Percentiles rank a stretch among this genome's conserved stretches.
phyloP scores from a whole-genome alignment of 2,797 vertebrate genomes.

The Anguilla marmorata region DNA sequence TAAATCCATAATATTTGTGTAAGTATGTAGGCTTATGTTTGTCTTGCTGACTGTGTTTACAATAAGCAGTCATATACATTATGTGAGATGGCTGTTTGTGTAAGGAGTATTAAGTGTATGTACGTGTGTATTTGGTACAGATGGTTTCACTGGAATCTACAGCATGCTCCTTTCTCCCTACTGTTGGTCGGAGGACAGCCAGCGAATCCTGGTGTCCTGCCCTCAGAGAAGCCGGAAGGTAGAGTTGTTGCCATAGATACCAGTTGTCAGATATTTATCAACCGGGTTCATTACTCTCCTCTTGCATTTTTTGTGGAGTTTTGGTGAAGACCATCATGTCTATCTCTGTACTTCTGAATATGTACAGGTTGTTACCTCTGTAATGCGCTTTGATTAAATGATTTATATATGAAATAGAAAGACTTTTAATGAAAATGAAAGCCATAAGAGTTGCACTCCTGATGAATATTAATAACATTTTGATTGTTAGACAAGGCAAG shows the following conservation, averaged over 20 bases:
- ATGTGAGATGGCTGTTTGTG: background rate
- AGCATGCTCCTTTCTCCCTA: conserved; percentile 73
- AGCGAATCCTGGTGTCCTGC: conserved; percentile 80
- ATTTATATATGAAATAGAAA: background rate
- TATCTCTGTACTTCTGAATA: background rate
- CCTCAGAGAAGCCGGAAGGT: conserved; percentile 89
- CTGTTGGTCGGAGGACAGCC: conserved; percentile 94
- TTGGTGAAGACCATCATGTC: background rate
- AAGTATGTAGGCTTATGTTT: background rate
- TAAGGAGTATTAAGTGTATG: conserved; percentile 4
- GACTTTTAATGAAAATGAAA: background rate
- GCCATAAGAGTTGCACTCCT: background rate
- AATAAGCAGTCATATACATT: background rate
- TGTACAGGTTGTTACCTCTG: background rate
- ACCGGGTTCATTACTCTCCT: background rate
- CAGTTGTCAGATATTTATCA: background rate
- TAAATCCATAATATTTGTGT: background rate
- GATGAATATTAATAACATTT: background rate
- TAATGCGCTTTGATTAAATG: background rate
- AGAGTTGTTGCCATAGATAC: conserved; percentile 22
- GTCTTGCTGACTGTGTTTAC: background rate
- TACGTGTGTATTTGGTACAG: conserved; percentile 61
- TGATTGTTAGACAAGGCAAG: background rate
- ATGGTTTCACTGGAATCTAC: conserved; percentile 90
- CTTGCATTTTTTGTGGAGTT: background rate